These are phyloP conservation scores for Cantharis rufa DNA, from an alignment of 2,888 invertebrate species.

Conservation along the genomic window DNA sequence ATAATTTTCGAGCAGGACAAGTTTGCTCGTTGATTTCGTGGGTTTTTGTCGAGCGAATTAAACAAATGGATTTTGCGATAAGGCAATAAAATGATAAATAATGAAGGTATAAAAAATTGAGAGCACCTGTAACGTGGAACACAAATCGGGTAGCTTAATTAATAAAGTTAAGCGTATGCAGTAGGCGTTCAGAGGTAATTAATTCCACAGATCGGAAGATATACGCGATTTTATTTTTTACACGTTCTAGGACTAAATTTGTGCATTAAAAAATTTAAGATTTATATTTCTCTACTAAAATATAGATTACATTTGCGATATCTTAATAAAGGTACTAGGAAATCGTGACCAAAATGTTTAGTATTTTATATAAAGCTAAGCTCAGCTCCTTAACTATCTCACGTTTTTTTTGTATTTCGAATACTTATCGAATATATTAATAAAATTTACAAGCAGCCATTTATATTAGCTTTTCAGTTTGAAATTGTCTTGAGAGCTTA, in stretches of 20 bases:
- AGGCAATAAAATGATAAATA: constrained; percentile 17
- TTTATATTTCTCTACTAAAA: constrained; percentile 26
- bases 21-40: not conserved
- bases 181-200: constrained; percentile 35
- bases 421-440: constrained; percentile 11
- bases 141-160: constrained; percentile 30
- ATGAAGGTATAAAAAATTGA: constrained; percentile 7
- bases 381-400: constrained; percentile 8
- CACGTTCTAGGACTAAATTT: constrained; percentile 27
- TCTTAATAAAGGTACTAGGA: constrained; percentile 24
- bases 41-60: not conserved
- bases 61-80: constrained; percentile 15
- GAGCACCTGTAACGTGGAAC: constrained; percentile 29
- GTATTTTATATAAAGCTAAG: constrained; percentile 3
- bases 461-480: constrained; percentile 9
- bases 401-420: constrained; percentile 5
- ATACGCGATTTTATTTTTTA: constrained; percentile 33
- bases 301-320: constrained; percentile 28
- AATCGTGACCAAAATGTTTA: constrained; percentile 24
- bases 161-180: constrained; percentile 33
- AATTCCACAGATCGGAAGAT: constrained; percentile 36
- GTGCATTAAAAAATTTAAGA: constrained; percentile 27
- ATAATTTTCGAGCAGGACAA: too few species aligned
- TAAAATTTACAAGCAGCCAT: constrained; percentile 13
- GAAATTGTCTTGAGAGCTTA: not conserved